Evolutionary conservation across 1,140 invertebrate species (phyloP).

Genomic region (Drosophila insularis): DNA sequence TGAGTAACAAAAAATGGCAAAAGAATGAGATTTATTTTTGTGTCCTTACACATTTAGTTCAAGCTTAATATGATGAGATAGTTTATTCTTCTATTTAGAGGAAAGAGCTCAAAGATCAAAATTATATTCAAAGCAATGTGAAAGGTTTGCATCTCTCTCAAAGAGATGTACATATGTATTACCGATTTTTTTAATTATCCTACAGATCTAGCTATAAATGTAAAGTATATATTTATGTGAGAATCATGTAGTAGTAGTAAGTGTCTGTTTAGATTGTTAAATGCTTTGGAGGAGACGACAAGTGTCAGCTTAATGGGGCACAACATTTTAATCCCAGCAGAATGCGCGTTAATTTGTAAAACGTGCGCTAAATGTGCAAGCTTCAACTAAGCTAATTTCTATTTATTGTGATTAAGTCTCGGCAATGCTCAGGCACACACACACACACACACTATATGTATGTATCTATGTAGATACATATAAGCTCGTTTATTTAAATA

Average conservation of each 20-base stretch:
- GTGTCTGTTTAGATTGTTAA: background rate
- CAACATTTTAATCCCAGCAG: constrained; percentile 7
- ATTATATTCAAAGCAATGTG: no score
- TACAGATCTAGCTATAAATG: background rate
- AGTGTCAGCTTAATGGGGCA: constrained; percentile 8
- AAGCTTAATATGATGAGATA: no score
- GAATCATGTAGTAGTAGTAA: background rate
- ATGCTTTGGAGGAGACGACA: background rate
- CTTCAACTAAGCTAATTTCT: constrained; percentile 53
- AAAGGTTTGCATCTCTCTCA: no score
- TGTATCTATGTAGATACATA: background rate
- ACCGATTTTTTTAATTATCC: no score
- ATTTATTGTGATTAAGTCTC: constrained; percentile 67
- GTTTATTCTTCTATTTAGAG: no score
- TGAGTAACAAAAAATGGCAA: no score
- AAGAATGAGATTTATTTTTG: no score
- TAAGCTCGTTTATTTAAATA: constrained; percentile 1
- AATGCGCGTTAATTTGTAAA: constrained; percentile 57
- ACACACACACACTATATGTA: constrained; percentile 11
- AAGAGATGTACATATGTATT: no score
- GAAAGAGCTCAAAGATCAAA: no score
- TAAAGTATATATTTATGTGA: background rate
- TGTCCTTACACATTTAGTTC: no score
- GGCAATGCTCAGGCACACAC: constrained; percentile 5
- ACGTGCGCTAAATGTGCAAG: constrained; percentile 62